phyloP scores from a whole-genome alignment of 2,888 invertebrate species.

The Eilema griseolum region DNA sequence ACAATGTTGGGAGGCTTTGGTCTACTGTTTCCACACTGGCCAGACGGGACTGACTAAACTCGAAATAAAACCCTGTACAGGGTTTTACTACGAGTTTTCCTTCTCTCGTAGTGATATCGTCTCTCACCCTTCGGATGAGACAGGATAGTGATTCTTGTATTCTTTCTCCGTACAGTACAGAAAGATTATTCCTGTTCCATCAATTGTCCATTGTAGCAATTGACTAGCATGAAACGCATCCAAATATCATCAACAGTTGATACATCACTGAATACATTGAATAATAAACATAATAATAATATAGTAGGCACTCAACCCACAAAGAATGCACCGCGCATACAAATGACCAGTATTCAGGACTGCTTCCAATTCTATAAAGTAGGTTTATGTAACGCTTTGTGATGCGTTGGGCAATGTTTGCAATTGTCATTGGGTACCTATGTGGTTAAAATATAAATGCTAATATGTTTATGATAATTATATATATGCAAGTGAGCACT shows the following conservation, averaged over 20 bases:
- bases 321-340: constrained; percentile 36
- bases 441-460: background rate
- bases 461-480: background rate
- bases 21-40: too few species aligned
- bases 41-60: too few species aligned
- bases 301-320: constrained; percentile 2
- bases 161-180: too few species aligned
- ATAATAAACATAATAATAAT: constrained; percentile 17
- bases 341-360: constrained; percentile 46
- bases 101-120: too few species aligned
- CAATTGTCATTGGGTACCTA: constrained; percentile 6
- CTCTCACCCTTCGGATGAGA: too few species aligned
- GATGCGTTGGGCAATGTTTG: constrained; percentile 38
- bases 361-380: constrained; percentile 49
- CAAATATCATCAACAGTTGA: constrained; percentile 19
- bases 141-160: too few species aligned
- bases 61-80: too few species aligned
- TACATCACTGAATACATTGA: constrained; percentile 23
- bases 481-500: background rate
- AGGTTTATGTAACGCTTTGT: constrained; percentile 59
- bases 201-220: constrained; percentile 31
- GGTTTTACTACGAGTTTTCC: too few species aligned
- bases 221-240: background rate
- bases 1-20: too few species aligned
- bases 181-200: too few species aligned